phyloP scores from a whole-genome alignment of 2,113 vertebrate species.

The Xerus inauris region DNA sequence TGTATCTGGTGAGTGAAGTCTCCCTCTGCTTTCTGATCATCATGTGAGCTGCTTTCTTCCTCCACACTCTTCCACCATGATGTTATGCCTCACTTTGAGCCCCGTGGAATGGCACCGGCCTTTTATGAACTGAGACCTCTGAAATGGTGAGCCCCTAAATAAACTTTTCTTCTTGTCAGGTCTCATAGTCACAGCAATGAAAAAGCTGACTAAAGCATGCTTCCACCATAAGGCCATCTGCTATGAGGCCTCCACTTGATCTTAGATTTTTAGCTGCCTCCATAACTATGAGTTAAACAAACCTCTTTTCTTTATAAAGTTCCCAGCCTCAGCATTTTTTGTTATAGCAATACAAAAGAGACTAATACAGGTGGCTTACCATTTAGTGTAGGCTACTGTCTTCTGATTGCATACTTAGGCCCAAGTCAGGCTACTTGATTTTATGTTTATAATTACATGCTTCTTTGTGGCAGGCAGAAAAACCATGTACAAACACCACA shows the following conservation, averaged over 20 bases:
- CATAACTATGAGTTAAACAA: not conserved
- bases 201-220: not conserved
- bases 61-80: too few species aligned
- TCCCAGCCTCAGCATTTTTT: not conserved
- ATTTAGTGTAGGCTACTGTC: not conserved
- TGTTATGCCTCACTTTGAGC: too few species aligned
- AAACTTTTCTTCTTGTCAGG: too few species aligned
- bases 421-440: not conserved
- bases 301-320: not conserved
- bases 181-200: too few species aligned
- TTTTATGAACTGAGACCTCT: too few species aligned
- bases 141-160: too few species aligned
- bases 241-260: not conserved
- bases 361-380: not conserved
- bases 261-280: not conserved
- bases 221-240: not conserved
- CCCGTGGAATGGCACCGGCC: too few species aligned
- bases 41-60: too few species aligned
- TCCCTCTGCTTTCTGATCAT: too few species aligned
- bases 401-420: not conserved
- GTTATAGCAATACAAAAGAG: not conserved
- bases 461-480: not conserved
- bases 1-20: too few species aligned
- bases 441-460: fast-evolving
- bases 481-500: not conserved